Evolutionary conservation across 2,113 vertebrate species (phyloP).

Genomic region (Tricholaema leucomelas): DNA sequence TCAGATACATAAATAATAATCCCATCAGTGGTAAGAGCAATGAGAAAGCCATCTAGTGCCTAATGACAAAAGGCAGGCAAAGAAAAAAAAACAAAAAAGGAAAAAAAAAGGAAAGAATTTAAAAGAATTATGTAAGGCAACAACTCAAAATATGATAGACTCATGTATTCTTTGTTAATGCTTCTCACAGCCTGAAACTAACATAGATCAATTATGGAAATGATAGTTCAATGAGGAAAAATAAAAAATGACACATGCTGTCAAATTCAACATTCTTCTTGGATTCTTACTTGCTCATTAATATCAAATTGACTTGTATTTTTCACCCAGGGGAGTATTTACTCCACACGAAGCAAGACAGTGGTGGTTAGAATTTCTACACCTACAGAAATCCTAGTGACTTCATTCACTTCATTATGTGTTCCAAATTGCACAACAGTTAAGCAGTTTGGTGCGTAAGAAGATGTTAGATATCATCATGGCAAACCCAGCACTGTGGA

Average conservation of each 20-base stretch:
- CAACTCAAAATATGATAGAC: background rate
- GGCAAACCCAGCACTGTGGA: background rate
- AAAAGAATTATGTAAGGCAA: background rate
- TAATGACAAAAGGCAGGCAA: slow-evolving; percentile 55
- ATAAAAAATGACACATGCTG: background rate
- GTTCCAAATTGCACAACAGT: slow-evolving; percentile 8
- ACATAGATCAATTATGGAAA: background rate
- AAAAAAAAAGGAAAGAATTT: background rate
- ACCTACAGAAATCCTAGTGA: slow-evolving; percentile 26
- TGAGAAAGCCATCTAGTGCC: slow-evolving; percentile 91
- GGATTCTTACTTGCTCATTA: slow-evolving; percentile 22
- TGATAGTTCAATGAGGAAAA: background rate
- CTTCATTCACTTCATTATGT: slow-evolving; percentile 19
- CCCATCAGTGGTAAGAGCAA: slow-evolving; percentile 89
- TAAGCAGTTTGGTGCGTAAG: background rate
- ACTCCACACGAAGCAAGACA: slow-evolving; percentile 25
- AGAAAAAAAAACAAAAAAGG: background rate
- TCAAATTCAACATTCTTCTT: background rate
- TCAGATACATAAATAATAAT: slow-evolving; percentile 91
- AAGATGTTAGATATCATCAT: background rate
- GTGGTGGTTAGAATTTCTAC: slow-evolving; percentile 32
- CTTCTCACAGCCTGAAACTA: background rate
- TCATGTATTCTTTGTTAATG: background rate
- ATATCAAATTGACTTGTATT: slow-evolving; percentile 30
- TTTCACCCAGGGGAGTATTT: slow-evolving; percentile 1